phyloP scores from a whole-genome alignment of 2,797 vertebrate genomes.

The Odontamblyopus rebecca region DNA sequence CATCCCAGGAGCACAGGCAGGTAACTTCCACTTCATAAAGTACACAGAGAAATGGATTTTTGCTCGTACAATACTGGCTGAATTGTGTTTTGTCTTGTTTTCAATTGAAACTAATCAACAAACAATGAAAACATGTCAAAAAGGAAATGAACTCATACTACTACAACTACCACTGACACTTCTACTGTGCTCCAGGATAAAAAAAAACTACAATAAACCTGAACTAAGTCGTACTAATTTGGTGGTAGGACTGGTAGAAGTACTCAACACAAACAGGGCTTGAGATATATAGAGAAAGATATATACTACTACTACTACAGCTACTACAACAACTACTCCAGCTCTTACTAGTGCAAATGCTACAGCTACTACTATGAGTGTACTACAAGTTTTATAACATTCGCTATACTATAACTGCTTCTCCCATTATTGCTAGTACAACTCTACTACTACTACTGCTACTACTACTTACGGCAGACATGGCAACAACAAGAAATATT shows the following conservation, averaged over 20 bases:
- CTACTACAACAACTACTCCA: background rate
- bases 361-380: background rate
- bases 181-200: background rate
- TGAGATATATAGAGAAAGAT: too few species aligned
- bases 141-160: constrained; percentile 3
- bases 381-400: background rate
- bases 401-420: background rate
- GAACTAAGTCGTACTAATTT: too few species aligned
- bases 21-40: constrained; percentile 32
- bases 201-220: background rate
- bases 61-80: constrained; percentile 16
- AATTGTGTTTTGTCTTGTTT: background rate
- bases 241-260: too few species aligned
- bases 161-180: background rate
- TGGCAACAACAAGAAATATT: background rate
- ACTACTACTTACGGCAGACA: background rate
- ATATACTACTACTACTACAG: background rate
- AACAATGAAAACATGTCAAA: constrained; percentile 50
- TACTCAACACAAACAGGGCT: too few species aligned
- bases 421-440: too few species aligned
- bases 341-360: background rate
- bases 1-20: constrained; percentile 45
- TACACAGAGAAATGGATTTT: constrained; percentile 36
- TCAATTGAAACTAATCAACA: constrained; percentile 16
- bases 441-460: background rate